Evolutionary conservation across 2,113 vertebrate genomes (phyloP), one percentile per base, ranked within the genome.

Genomic region (Menura novaehollandiae): DNA sequence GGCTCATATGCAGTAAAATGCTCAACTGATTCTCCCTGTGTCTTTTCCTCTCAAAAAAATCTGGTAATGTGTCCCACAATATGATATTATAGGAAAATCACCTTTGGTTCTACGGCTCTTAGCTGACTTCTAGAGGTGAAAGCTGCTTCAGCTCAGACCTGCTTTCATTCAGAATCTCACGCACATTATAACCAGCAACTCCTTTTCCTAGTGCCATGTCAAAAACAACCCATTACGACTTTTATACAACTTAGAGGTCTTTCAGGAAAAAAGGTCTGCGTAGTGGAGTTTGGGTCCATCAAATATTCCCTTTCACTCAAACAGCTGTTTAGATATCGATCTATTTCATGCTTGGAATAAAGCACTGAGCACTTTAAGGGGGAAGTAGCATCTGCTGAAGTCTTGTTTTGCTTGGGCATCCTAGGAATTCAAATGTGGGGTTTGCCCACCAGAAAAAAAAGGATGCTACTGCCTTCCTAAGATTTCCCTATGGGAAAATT

Each of bases 11-110:
- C 63, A 81, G 41, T 75, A 78, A 85, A 95, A 80, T 35, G n/a
- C 15, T 93, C 44, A 76, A 14, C 21, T n/a, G 75, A 77, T 58
- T 85, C 59, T 94, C 18, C 33, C 21, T 63, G 5, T 91, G 47
- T 68, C 55, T 96, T 88, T 94, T 94, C 32, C 35, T 87, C 74
- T 91, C 27, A 32, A 91, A 91, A 88, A 97, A 32, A 85, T 46
- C 64, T 80, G 39, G 17, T 73, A 93, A 88, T 87, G n/a, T 85
- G 26, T 90, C n/a, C 63, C 39, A 86, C 19, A 33, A 39, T 77
- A 35, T 68, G 41, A 84, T 75, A 3, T 68, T 76, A 39, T 20
- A 67, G 15, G 33, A 92, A 91, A 96, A 93, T 85, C 8, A 1
- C 27, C 32, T 69, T 86, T 92, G 22, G 22, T 58, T 93, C 33